Evolutionary conservation across 2,888 invertebrate genomes (phyloP), one percentile per base, ranked within the genome.

Genomic region (Agrochola circellaris): DNA sequence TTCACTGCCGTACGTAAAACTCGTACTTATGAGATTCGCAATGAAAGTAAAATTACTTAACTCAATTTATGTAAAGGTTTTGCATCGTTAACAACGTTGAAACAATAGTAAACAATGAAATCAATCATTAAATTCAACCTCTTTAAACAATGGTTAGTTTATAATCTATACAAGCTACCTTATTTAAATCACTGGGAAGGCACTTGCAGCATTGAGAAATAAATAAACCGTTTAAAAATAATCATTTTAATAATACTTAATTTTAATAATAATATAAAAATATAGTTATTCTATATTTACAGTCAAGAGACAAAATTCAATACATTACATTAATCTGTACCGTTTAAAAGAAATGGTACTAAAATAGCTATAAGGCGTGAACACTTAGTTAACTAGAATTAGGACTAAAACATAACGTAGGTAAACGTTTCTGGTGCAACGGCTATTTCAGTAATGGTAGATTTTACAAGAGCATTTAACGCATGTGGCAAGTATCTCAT

Each of bases 281-380:
- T 95, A 95, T 96, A 95, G 92, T 91, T 86, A 88, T 90, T 95
- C 94, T 95, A 95, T 96, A 96, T 96, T 93, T 96, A 96, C 96
- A 96, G 89, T 91, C 90, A 89, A 90, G 84, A 92, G 93, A 93
- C 91, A 93, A 91, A 93, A 93, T 93, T 91, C 89, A 91, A 93
- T 93, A 93, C 93, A 92, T 93, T 92, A 92, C 85, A 90, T 89
- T 90, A 91, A 90, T 89, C 81, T 85, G 89, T 89, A 90, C 87
- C 89, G 76, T 83, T 89, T 82, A 77, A 83, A 87, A 73, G 83
- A 89, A 89, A 90, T 88, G 88, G 88, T 88, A 88, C 85, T 89
- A 87, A 87, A 83, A 87, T 88, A 89, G 88, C 90, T 90, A 87
- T 90, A 92, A 91, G 90, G 91, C 92, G 91, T 91, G 92, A 93